Evolutionary conservation across 2,113 vertebrate species (phyloP).

Genomic region (Vulpes ferrilata): DNA sequence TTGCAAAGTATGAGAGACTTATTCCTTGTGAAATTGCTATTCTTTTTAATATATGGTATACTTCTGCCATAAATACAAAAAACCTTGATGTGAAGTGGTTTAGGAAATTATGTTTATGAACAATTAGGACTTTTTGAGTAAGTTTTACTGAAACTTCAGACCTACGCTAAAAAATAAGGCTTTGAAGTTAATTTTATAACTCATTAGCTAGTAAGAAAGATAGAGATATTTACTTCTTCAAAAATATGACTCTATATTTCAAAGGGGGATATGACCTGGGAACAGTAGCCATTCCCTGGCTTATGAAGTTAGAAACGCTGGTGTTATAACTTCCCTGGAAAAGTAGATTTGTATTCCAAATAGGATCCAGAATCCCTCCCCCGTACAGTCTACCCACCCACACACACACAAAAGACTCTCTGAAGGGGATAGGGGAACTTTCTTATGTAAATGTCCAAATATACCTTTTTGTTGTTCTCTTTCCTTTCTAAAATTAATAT

Average conservation of each 20-base stretch:
- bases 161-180: not conserved
- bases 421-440: not conserved
- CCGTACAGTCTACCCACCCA: not conserved
- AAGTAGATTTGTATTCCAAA: not conserved
- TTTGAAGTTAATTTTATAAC: not conserved
- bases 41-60: not conserved
- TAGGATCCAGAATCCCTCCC: not conserved
- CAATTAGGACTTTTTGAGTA: not conserved
- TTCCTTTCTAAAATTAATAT: not conserved
- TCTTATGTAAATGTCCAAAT: not conserved
- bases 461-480: not conserved
- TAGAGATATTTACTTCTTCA: not conserved
- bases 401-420: not conserved
- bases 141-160: not conserved
- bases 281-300: not conserved
- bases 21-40: not conserved
- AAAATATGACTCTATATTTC: not conserved
- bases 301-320: not conserved
- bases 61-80: not conserved
- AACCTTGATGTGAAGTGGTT: not conserved
- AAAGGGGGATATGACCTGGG: not conserved
- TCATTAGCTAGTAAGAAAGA: not conserved
- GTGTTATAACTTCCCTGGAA: not conserved
- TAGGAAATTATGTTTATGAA: not conserved
- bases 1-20: not conserved